Conservation (phyloP, 2,888 invertebrate species). For the Stegophylla sp. region DNA sequence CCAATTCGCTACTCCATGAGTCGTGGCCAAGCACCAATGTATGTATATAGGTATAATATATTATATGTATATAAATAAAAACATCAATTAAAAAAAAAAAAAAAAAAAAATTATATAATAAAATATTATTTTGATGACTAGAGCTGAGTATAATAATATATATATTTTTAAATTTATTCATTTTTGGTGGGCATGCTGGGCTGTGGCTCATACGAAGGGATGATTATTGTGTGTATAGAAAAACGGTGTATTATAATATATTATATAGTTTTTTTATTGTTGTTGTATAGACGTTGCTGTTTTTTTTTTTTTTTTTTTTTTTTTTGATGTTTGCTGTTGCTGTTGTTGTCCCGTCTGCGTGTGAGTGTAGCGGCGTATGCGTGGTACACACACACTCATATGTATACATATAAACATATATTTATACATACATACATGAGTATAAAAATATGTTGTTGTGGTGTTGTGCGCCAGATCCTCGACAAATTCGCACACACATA, state of each 20-base stretch:
- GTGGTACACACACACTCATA: neutral
- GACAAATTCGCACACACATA: neutral
- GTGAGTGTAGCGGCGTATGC: slow-evolving; percentile 3
- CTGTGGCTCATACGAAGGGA: slow-evolving; percentile 43
- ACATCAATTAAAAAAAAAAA: neutral
- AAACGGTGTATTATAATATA: neutral
- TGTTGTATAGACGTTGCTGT: too few species aligned
- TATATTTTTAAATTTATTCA: too few species aligned
- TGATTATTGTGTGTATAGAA: neutral
- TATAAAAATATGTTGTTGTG: neutral
- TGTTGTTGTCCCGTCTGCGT: neutral
- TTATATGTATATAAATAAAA: too few species aligned
- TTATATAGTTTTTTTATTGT: too few species aligned
- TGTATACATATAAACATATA: slow-evolving; percentile 19
- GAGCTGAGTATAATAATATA: slow-evolving; percentile 60
- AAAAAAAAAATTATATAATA: neutral
- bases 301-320: too few species aligned
- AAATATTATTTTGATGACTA: slow-evolving; percentile 59
- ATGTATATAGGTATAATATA: neutral
- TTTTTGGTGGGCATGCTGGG: slow-evolving; percentile 56
- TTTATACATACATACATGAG: neutral
- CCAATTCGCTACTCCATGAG: slow-evolving; percentile 12
- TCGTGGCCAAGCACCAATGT: slow-evolving; percentile 32
- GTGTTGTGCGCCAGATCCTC: too few species aligned
- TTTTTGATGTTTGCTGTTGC: too few species aligned